phyloP scores from a whole-genome alignment of 2,888 invertebrate genomes.

The Mythimna impura region DNA sequence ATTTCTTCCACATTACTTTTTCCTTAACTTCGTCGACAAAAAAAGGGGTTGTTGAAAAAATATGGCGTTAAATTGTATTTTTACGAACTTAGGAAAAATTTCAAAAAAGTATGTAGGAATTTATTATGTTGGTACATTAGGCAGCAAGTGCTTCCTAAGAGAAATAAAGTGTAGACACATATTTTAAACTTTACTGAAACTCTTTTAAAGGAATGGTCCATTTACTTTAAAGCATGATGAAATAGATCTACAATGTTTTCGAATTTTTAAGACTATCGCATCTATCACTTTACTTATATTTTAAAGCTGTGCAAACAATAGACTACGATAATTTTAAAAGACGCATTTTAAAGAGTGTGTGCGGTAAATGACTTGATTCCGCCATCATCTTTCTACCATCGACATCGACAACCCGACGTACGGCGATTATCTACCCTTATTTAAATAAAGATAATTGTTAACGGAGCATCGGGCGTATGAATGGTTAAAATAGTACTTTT shows the following conservation, averaged over 20 bases:
- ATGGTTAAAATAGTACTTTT: too few species aligned
- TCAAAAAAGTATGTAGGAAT: neutral
- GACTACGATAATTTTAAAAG: too few species aligned
- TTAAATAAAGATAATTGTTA: too few species aligned
- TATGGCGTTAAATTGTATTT: conserved; percentile 23
- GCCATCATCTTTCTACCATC: too few species aligned
- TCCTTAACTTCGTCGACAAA: conserved; percentile 13
- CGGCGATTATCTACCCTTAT: too few species aligned
- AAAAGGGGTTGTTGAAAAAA: neutral
- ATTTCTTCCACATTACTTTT: conserved; percentile 2
- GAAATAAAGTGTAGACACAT: neutral
- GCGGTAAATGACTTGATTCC: too few species aligned
- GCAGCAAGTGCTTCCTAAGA: neutral
- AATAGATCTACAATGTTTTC: neutral
- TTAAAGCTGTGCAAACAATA: too few species aligned
- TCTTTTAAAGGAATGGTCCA: neutral
- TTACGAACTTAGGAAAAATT: neutral
- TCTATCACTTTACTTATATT: too few species aligned
- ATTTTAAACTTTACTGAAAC: neutral
- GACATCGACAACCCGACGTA: too few species aligned
- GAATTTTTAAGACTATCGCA: neutral
- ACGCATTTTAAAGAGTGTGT: too few species aligned
- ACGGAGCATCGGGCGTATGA: too few species aligned
- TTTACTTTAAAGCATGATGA: conserved; percentile 1
- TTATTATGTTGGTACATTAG: conserved; percentile 23